Conservation (phyloP, 1,140 invertebrate species). For the Sinella curviseta region DNA sequence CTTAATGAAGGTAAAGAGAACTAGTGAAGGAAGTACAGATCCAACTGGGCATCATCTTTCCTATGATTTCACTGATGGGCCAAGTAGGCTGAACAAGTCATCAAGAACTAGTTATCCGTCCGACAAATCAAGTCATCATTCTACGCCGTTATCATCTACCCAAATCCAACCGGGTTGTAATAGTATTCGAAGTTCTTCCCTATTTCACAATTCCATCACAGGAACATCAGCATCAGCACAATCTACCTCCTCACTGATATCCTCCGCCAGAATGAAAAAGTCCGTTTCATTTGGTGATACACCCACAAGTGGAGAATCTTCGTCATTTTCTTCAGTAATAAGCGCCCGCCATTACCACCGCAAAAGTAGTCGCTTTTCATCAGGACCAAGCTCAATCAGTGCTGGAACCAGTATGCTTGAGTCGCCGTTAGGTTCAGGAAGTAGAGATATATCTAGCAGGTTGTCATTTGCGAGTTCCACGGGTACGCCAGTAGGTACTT, state of each 20-base stretch:
- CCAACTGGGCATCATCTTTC: background rate
- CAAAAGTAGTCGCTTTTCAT: too few species aligned
- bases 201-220: background rate
- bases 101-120: too few species aligned
- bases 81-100: too few species aligned
- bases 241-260: background rate
- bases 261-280: background rate
- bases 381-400: too few species aligned
- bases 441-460: background rate
- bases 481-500: too few species aligned
- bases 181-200: background rate
- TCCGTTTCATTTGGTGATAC: background rate
- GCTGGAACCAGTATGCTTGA: background rate
- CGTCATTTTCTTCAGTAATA: too few species aligned
- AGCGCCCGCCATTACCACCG: too few species aligned
- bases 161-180: too few species aligned
- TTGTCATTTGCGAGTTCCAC: background rate
- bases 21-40: background rate
- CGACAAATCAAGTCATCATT: too few species aligned
- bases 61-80: too few species aligned
- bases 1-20: background rate
- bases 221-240: background rate
- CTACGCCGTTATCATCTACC: too few species aligned
- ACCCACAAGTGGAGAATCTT: too few species aligned
- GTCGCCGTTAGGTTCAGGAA: background rate